phyloP scores from a whole-genome alignment of 2,113 vertebrate species.

The Odobenus rosmarus region DNA sequence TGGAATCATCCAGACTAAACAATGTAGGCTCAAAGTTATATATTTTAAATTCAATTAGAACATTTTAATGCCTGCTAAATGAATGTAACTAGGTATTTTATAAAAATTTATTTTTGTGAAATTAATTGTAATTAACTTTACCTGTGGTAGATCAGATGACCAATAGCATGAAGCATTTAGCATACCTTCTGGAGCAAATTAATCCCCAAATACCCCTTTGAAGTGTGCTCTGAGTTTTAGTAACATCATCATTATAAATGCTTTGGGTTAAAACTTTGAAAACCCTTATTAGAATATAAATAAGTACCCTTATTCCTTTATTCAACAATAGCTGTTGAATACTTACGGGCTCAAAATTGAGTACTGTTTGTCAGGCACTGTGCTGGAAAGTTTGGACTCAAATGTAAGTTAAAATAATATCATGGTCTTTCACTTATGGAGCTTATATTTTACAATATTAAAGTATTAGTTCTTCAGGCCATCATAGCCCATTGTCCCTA shows the following conservation, averaged over 20 bases:
- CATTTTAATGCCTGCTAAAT: background rate
- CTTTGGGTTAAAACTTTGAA: background rate
- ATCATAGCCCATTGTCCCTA: background rate
- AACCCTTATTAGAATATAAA: background rate
- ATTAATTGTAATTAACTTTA: slow-evolving; percentile 8
- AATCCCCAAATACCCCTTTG: background rate
- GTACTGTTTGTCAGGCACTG: background rate
- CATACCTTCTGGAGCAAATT: background rate
- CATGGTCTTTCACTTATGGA: background rate
- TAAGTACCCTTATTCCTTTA: background rate
- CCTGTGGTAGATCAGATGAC: background rate
- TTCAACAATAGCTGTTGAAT: background rate
- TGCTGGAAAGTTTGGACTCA: background rate
- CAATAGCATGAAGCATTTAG: background rate
- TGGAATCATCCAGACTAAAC: background rate
- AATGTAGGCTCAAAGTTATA: background rate
- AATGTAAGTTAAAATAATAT: slow-evolving; percentile 22
- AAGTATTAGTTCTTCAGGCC: background rate
- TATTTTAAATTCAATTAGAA: slow-evolving; percentile 22
- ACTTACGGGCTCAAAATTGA: background rate
- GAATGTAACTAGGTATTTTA: background rate
- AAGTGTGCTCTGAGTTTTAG: background rate
- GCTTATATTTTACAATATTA: slow-evolving; percentile 27
- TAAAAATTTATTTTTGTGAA: slow-evolving; percentile 18
- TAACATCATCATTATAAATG: background rate